phyloP scores from a whole-genome alignment of 2,888 invertebrate genomes.

The Drosophila longiperda region DNA sequence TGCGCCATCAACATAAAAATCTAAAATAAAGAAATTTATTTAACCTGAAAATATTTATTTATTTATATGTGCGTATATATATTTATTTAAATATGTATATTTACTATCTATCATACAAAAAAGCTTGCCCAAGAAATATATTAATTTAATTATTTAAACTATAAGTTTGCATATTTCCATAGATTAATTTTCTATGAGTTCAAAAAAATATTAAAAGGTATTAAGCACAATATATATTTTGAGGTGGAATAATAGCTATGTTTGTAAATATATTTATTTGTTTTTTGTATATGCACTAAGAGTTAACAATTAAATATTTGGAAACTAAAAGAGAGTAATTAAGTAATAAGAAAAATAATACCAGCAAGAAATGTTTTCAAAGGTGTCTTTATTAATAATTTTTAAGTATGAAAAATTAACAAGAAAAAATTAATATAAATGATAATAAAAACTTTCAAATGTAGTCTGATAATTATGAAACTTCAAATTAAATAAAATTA shows the following conservation, averaged over 20 bases:
- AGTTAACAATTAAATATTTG: not conserved
- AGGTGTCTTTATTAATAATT: not conserved
- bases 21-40: not conserved
- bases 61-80: not conserved
- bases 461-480: too few species aligned
- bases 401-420: not conserved
- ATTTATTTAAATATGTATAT: not conserved
- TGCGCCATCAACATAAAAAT: not conserved
- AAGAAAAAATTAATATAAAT: too few species aligned
- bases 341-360: not conserved
- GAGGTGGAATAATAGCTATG: not conserved
- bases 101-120: not conserved
- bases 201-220: too few species aligned
- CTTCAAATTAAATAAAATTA: too few species aligned
- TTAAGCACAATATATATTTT: too few species aligned
- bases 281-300: not conserved
- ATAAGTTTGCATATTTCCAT: not conserved
- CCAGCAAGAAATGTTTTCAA: not conserved
- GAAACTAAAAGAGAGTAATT: not conserved
- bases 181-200: not conserved
- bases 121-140: not conserved
- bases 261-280: not conserved
- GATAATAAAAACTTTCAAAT: too few species aligned
- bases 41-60: not conserved
- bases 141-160: not conserved